A percentile compares a stretch with the other conserved stretches of the same genome.
Conservation (phyloP, 2,888 invertebrate genomes). For the Heliconius ethilla region DNA sequence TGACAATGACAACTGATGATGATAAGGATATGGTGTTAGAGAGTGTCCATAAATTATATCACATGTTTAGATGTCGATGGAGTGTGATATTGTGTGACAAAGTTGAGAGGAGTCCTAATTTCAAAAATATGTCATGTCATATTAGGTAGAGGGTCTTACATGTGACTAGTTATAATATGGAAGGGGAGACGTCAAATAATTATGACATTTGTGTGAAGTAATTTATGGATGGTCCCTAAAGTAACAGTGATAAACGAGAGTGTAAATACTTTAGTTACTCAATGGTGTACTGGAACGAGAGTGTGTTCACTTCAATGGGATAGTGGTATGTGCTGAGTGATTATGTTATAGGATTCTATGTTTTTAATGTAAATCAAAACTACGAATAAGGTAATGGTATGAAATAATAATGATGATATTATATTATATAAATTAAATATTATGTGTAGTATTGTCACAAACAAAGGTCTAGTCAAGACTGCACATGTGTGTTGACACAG, state of each 20-base stretch:
- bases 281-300: background rate
- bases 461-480: constrained; percentile 26
- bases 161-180: too few relatives aligned
- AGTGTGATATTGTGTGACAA: background rate
- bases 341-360: background rate
- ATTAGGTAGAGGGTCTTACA: too few relatives aligned
- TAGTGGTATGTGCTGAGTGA: background rate
- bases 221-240: background rate
- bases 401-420: constrained; percentile 1
- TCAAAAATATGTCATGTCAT: background rate
- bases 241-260: background rate
- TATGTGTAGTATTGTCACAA: constrained; percentile 1
- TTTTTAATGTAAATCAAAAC: background rate
- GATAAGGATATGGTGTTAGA: background rate
- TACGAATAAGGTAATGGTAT: constrained; percentile 3
- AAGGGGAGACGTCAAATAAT: background rate
- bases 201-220: background rate
- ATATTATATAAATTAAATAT: background rate
- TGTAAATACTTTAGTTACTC: background rate
- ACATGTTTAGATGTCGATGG: too few relatives aligned
- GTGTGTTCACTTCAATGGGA: background rate
- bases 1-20: background rate
- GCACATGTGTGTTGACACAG: constrained; percentile 6
- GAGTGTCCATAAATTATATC: background rate
- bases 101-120: background rate